Percentiles rank a stretch among this genome's conserved stretches.
phyloP scores from a whole-genome alignment of 2,888 invertebrate species.

The Calephelis perditalis region DNA sequence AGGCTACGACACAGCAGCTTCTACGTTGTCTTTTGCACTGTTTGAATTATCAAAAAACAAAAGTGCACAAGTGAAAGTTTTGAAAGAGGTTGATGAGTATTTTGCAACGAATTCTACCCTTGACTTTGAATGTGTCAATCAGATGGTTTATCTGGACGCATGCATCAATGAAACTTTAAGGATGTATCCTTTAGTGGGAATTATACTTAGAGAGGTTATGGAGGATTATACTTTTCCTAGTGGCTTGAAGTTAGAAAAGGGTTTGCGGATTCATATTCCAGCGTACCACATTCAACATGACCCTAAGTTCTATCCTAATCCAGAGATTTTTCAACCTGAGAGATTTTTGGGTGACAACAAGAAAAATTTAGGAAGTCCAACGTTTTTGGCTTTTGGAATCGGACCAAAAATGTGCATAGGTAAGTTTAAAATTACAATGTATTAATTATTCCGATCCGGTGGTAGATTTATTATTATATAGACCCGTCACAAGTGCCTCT shows the following conservation, averaged over 20 bases:
- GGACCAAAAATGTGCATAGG: conserved; percentile 50
- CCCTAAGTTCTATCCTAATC: conserved; percentile 43
- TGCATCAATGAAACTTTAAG: conserved; percentile 47
- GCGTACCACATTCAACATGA: conserved; percentile 42
- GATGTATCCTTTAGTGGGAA: conserved; percentile 40
- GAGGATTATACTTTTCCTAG: conserved; percentile 45
- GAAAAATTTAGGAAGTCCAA: conserved; percentile 38
- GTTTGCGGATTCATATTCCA: conserved; percentile 43
- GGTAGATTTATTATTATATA: too few relatives aligned
- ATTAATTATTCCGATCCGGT: too few relatives aligned
- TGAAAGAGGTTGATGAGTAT: conserved; percentile 41
- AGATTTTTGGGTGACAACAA: conserved; percentile 41
- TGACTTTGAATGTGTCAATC: conserved; percentile 41
- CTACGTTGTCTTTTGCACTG: conserved; percentile 38
- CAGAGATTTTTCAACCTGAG: conserved; percentile 43
- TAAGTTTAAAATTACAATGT: conserved; percentile 29
- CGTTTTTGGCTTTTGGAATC: conserved; percentile 48
- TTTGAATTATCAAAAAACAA: conserved; percentile 44
- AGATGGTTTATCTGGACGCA: conserved; percentile 45
- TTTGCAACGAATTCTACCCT: conserved; percentile 33
- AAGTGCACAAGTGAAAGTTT: conserved; percentile 32
- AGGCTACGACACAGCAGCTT: conserved; percentile 49
- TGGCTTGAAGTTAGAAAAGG: conserved; percentile 42
- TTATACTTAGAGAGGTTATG: conserved; percentile 39
- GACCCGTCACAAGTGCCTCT: too few relatives aligned